Evolutionary conservation across 2,888 invertebrate genomes (phyloP), one percentile per base, ranked within the genome.

Genomic region (Dasysyrphus albostriatus): DNA sequence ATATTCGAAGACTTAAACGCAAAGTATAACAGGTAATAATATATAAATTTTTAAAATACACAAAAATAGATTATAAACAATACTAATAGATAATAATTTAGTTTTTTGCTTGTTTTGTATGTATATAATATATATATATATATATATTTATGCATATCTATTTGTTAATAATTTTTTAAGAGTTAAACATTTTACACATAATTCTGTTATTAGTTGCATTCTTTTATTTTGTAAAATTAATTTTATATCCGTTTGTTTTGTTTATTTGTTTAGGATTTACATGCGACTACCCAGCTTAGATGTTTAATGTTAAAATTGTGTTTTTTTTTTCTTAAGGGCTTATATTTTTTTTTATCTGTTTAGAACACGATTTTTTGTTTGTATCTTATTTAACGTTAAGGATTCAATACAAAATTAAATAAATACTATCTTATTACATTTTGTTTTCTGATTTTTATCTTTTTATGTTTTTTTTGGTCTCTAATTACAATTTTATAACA

Each of bases 251-350:
- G 67, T 83, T 59, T 39, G 12, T 59, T 59, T 58, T 59, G 19
- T 61, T 54, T 59, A 59, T 39, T 89, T 89, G 89, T 63, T 82
- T 83, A 83, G 91, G 92, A 92, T 92, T 92, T 92, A 92, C 92
- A 92, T 92, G 92, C 92, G 92, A 92, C 92, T 92, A 92, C 92
- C 92, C 92, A 92, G 92, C 92, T 92, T 92, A 92, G 91, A 92
- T 92, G 91, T 91, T 91, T 87, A 88, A 88, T 85, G 85, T 85
- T 88, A 84, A 90, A 89, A 91, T 90, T 85, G 88, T 89, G 59
- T 88, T 79, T 78, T 85, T 79, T n/a, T 82, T 77, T 88, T 89
- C 89, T 90, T 89, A 88, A 79, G 80, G 80, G 54, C 63, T 85
- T 82, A 75, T 29, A 59, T 54, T 75, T 81, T 81, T 81, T 81